Conservation (phyloP, 2,113 vertebrate genomes). For the Triplophysa siluroides region DNA sequence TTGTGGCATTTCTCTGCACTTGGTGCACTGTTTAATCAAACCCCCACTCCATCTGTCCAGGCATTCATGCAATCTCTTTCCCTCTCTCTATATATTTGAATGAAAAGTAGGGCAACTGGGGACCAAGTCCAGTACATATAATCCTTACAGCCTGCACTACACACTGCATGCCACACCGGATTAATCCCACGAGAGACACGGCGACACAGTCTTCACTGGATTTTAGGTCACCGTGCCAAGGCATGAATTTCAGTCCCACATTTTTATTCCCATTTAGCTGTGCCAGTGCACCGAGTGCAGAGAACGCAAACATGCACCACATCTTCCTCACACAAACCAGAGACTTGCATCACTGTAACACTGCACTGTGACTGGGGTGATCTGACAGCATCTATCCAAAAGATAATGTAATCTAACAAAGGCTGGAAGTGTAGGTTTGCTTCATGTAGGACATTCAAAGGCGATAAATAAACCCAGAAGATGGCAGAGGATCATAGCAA, state of each 20-base stretch:
- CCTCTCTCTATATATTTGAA: constrained; percentile 59
- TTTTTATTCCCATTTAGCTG: constrained; percentile 29
- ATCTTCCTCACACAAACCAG: background rate
- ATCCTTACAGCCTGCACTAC: constrained; percentile 69
- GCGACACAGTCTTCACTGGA: constrained; percentile 57
- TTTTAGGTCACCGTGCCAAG: constrained; percentile 60
- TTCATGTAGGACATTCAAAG: constrained; percentile 10
- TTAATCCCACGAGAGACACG: constrained; percentile 67
- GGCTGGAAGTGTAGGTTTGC: background rate
- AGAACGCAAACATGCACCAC: background rate
- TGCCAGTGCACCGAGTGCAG: background rate
- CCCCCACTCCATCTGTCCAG: constrained; percentile 65
- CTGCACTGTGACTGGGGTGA: background rate
- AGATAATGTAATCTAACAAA: background rate
- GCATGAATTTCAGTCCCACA: constrained; percentile 37
- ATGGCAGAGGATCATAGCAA: background rate
- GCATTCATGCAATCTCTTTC: constrained; percentile 55
- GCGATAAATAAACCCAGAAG: background rate
- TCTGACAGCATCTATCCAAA: background rate
- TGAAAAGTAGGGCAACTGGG: constrained; percentile 72
- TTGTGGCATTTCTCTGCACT: constrained; percentile 19
- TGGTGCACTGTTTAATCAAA: constrained; percentile 52
- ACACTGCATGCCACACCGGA: constrained; percentile 63
- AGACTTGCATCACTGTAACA: background rate
- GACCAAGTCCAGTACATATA: constrained; percentile 68